Evolutionary conservation across 2,797 vertebrate species (phyloP).

Genomic region (Cichlasoma orientale): DNA sequence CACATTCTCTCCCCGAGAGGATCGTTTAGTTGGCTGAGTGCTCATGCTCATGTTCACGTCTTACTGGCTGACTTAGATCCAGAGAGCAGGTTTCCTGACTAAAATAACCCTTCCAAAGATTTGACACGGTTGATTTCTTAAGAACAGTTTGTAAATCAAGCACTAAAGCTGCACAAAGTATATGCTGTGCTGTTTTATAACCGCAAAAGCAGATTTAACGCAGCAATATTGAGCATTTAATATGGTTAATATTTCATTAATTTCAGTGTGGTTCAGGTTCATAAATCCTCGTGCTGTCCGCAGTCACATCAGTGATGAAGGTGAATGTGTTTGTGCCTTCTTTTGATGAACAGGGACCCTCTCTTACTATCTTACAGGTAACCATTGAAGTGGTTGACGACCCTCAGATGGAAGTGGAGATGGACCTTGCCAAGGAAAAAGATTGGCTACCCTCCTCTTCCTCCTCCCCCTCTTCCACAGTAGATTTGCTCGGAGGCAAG

Average conservation of each 20-base stretch:
- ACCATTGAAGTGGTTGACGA: slow-evolving; percentile 91
- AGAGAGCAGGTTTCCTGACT: slow-evolving; percentile 16
- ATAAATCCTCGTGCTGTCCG: background rate
- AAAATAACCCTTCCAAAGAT: slow-evolving; percentile 23
- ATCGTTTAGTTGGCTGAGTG: slow-evolving; percentile 56
- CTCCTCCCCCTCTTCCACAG: slow-evolving; percentile 75
- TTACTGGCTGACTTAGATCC: slow-evolving; percentile 55
- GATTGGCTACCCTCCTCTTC: slow-evolving; percentile 82
- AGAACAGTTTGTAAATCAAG: slow-evolving; percentile 13
- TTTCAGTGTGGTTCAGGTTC: background rate
- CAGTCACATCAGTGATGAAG: background rate
- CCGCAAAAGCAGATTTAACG: background rate
- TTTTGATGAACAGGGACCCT: background rate
- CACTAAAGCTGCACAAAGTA: background rate
- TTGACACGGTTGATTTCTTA: slow-evolving; percentile 41
- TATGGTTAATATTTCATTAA: rapidly evolving
- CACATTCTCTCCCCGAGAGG: slow-evolving; percentile 51
- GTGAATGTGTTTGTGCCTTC: background rate
- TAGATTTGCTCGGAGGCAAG: slow-evolving; percentile 86
- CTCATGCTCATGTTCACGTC: slow-evolving; percentile 55
- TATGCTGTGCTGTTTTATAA: background rate
- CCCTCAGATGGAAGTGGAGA: slow-evolving; percentile 88
- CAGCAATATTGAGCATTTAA: background rate
- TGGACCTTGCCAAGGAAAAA: slow-evolving; percentile 87
- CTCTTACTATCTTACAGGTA: slow-evolving; percentile 67